Base-by-base conservation (phyloP, 2,797 vertebrate genomes). In the Ibycter americanus region DNA sequence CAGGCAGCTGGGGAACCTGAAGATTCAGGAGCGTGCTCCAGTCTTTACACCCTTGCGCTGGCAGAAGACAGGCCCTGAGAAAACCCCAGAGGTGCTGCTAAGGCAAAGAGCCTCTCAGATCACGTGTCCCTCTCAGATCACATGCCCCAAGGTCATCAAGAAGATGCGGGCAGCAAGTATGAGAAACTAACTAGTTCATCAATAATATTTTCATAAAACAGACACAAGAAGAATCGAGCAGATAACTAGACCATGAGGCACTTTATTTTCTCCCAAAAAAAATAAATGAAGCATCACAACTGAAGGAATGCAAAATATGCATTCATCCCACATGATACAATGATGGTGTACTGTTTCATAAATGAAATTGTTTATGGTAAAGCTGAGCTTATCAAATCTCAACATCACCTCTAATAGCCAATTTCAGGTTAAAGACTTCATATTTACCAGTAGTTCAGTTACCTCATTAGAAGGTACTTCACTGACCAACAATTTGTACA, bases 1-100 rank as follows among this genome's bases (percentile, higher is more conserved):
- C 1, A 2, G 32, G 23, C 55, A 59, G 46, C 32, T 36, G 18
- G 36, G 55, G 31, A 68, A 52, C 38, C 38, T 52, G 54, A 54
- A 70, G 46, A 29, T 38, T 38, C 1, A 0, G 8, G 29, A 54
- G 47, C 1, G 0, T 54, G 38, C 63, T 54, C 27, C 63, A 38
- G 46, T 54, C 47, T 44, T 61, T 22, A 25, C 12, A 42, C 26
- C 52, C 18, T 22, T 46, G 38, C 46, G 11, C 18, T 32, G 18
- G n/a, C 22, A 46, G 27, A 68, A 52, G 23, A 38, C 10, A n/a
- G 42, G 14, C 47, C 46, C 38, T 19, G 22, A 61, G 12, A 52
- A 86, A 68, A 51, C 14, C 46, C 32, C 36, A 26, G 15, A 44
- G 42, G 31, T 21, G 27, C 4, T 55, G 16, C 15, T 34, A 56